Conservation (phyloP, 2,888 invertebrate genomes). For the Papilio protenor region DNA sequence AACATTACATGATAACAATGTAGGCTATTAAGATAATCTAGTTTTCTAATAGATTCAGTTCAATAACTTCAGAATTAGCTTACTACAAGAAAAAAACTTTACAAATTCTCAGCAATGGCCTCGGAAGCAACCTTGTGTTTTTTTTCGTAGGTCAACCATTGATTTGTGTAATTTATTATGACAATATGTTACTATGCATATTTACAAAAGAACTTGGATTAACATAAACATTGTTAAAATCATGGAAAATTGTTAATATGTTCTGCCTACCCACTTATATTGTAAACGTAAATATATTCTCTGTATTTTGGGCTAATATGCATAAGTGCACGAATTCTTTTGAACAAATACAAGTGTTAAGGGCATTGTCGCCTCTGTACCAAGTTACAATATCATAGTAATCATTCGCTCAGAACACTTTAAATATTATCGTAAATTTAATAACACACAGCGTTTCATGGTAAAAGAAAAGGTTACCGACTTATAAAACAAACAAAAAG, state of each 20-base stretch:
- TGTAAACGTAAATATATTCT: background rate
- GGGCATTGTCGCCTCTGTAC: conserved; percentile 28
- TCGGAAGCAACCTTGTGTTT: background rate
- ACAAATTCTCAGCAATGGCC: background rate
- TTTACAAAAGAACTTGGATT: background rate
- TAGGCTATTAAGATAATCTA: background rate
- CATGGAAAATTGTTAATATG: background rate
- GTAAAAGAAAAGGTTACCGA: conserved; percentile 6
- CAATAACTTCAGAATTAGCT: background rate
- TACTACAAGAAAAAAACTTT: background rate
- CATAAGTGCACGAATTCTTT: background rate
- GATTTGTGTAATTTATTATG: background rate
- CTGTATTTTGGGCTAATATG: background rate
- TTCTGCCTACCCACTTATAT: background rate
- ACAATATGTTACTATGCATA: conserved; percentile 2
- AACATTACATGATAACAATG: background rate
- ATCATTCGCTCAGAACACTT: background rate
- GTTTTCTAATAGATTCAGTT: background rate
- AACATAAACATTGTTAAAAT: background rate
- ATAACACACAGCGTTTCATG: background rate
- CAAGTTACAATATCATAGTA: background rate
- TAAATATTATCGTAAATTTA: background rate
- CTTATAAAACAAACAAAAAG: background rate
- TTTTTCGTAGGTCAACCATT: conserved; percentile 11
- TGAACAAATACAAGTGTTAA: background rate